Base-by-base conservation (phyloP, 2,113 vertebrate genomes). In the Peromyscus californicus region DNA sequence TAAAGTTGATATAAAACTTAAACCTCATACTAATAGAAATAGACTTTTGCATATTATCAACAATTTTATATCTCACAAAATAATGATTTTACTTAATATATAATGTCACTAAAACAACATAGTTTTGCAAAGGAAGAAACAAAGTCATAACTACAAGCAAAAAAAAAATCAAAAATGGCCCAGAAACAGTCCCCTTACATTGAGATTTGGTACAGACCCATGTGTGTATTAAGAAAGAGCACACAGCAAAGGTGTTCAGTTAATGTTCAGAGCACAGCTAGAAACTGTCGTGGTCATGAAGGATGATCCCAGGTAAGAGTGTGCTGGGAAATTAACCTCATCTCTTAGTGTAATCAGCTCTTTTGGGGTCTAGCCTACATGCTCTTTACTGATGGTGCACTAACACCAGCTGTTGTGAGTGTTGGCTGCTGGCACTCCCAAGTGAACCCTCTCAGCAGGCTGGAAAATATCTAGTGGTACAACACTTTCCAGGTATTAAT, bases 1-100 rank as follows among this genome's bases (percentile, higher is more conserved):
- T 80, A 69, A 78, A 78, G 15, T 84, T 97, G 75, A 70, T 39
- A 45, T 84, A 63, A 80, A 29, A 80, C 17, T 65, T 89, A 74
- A 89, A 79, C 10, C 57, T 1, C 2, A 51, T 22, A 89, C 1
- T 57, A 65, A 48, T 13, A 39, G 29, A 19, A 85, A 67, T 36
- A 78, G 10, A 45, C 45, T 39, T 78, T 69, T 78, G 8, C 45
- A 39, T 51, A 70, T 63, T 3, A 63, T 45, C 21, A 45, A 42
- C 85, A 24, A 57, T 79, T 65, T 80, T 57, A 19, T 82, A 57
- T 45, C 45, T 31, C 15, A 92, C 7, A 79, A 89, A 12, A 78
- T 84, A 83, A 33, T 15, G 2, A 85, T 51, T 22, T 69, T 67
- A 78, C 21, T 84, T n/a, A 21, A 76, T 45, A 51, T 21, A 59